Percentiles rank a stretch among this genome's conserved stretches.
Evolutionary conservation across 2,113 vertebrate genomes (phyloP).

Genomic region (Myotis davidii): DNA sequence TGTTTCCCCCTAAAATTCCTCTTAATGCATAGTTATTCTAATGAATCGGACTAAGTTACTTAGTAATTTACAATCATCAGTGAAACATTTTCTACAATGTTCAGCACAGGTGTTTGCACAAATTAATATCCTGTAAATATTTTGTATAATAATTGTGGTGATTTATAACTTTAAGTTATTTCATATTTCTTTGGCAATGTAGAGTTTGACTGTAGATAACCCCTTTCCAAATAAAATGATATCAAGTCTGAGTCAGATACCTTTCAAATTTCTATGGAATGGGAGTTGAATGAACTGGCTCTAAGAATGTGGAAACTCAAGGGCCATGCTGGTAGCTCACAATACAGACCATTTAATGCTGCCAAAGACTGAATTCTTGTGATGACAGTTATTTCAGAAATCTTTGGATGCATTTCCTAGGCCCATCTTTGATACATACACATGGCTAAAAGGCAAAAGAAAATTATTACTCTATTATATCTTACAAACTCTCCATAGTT

Average conservation of each 20-base stretch:
- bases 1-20: neutral
- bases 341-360: neutral
- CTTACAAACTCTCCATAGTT: constrained; percentile 41
- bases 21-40: neutral
- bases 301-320: neutral
- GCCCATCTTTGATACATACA: neutral
- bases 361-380: neutral
- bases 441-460: neutral
- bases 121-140: neutral
- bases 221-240: neutral
- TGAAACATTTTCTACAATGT: neutral
- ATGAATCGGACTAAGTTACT: neutral
- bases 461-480: neutral
- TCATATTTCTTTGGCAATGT: neutral
- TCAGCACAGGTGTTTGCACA: neutral
- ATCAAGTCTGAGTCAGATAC: neutral
- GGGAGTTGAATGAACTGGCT: neutral
- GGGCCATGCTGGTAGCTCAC: neutral
- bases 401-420: neutral
- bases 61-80: neutral
- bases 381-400: neutral
- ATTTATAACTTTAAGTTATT: neutral
- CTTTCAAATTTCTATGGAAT: neutral
- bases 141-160: neutral
- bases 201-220: neutral